Conservation (phyloP, 2,797 vertebrate genomes). For the Gymnoscopelus microlampas region DNA sequence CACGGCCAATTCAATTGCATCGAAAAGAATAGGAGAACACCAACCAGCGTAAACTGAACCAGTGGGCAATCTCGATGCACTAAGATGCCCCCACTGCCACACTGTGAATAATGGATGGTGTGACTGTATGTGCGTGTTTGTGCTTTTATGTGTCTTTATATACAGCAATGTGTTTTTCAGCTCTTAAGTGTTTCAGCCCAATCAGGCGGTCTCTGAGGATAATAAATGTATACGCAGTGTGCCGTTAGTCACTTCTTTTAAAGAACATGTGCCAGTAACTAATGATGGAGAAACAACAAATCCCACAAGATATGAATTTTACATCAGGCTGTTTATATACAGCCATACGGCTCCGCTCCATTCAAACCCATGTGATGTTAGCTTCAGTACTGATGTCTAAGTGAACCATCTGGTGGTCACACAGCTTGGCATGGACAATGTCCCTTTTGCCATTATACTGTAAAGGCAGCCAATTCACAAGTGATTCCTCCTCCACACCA, state of each 20-base stretch:
- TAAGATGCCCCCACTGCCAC: background rate
- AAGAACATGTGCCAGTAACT: constrained; percentile 65
- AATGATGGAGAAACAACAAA: constrained; percentile 72
- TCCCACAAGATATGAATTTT: constrained; percentile 78
- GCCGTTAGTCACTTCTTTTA: constrained; percentile 63
- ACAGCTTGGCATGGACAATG: constrained; percentile 35
- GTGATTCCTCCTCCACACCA: constrained; percentile 17
- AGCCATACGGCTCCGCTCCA: constrained; percentile 49
- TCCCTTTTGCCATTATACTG: background rate
- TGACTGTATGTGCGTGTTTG: constrained; percentile 9
- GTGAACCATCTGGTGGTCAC: constrained; percentile 17
- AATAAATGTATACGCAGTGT: constrained; percentile 35
- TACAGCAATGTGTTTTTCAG: background rate
- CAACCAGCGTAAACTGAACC: background rate
- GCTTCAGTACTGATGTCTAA: constrained; percentile 19
- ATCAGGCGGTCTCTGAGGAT: constrained; percentile 50
- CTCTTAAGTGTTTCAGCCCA: constrained; percentile 29
- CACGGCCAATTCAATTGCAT: too few relatives aligned
- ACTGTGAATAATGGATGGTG: constrained; percentile 16
- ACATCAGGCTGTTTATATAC: constrained; percentile 71
- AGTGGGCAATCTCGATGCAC: background rate
- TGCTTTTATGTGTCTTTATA: background rate
- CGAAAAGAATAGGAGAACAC: background rate
- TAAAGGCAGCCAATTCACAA: constrained; percentile 34
- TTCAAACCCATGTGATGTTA: constrained; percentile 46